Conservation (phyloP, 1,140 invertebrate genomes). For the Gryllus bimaculatus region DNA sequence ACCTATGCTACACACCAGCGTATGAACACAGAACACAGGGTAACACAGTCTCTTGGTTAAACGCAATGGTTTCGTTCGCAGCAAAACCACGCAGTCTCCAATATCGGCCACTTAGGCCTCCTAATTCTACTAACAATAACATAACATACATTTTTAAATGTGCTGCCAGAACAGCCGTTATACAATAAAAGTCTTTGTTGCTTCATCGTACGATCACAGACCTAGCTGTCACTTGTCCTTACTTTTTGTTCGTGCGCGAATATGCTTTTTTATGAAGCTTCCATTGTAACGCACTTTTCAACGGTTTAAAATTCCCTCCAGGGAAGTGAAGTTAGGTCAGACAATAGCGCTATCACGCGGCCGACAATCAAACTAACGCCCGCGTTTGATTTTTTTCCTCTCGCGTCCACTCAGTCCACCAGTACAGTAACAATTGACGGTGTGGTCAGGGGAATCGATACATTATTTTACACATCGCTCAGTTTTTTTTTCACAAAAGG, state of each 20-base stretch:
- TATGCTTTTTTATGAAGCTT: not conserved
- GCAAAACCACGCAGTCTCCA: not conserved
- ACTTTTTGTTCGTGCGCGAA: not conserved
- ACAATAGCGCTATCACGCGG: no score
- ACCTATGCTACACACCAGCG: not conserved
- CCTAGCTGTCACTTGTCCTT: not conserved
- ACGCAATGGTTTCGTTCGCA: not conserved
- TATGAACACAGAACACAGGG: not conserved
- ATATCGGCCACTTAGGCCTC: not conserved
- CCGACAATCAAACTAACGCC: no score
- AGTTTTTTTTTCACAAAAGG: not conserved
- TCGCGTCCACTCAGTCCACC: no score
- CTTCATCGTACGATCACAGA: not conserved
- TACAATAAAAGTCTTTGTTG: not conserved
- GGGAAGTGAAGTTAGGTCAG: no score
- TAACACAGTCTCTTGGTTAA: not conserved
- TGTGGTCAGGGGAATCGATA: no score
- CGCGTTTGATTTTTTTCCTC: no score
- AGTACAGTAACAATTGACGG: no score
- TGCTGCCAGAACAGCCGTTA: not conserved
- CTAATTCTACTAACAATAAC: conserved; percentile 1
- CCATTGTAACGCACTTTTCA: no score
- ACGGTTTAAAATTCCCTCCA: no score
- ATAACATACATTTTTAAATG: not conserved
- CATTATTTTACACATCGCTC: no score